phyloP scores from a whole-genome alignment of 2,888 invertebrate genomes.

The Melieria omissa region DNA sequence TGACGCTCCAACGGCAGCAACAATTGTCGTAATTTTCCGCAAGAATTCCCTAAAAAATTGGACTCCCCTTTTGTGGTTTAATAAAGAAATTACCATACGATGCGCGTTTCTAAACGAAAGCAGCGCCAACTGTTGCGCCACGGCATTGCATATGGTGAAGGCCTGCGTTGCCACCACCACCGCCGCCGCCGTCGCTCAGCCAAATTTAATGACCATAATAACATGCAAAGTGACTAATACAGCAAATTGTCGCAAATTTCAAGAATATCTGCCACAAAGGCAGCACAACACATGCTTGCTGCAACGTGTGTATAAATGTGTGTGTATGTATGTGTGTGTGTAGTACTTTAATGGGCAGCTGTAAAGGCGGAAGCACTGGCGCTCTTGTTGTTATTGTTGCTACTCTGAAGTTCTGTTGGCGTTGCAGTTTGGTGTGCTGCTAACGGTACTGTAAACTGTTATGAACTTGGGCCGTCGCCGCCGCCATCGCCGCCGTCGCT shows the following conservation, averaged over 20 bases:
- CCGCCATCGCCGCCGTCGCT: neutral
- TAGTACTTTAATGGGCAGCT: neutral
- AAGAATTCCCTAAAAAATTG: slow-evolving; percentile 24
- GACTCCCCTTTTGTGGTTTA: slow-evolving; percentile 14
- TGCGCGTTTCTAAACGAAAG: slow-evolving; percentile 10
- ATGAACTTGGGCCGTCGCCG: slow-evolving; percentile 25
- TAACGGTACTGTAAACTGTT: slow-evolving; percentile 28
- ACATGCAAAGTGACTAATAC: slow-evolving; percentile 26
- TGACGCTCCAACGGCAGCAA: too few relatives aligned
- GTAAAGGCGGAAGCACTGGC: neutral
- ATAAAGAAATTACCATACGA: slow-evolving; percentile 26
- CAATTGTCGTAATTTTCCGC: slow-evolving; percentile 15
- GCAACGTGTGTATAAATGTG: neutral
- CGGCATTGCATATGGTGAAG: neutral
- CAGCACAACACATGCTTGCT: neutral
- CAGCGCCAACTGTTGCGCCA: neutral
- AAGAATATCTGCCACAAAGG: neutral
- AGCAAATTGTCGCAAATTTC: slow-evolving; percentile 28
- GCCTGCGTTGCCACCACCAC: too few relatives aligned
- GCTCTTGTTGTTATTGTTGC: neutral
- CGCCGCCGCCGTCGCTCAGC: neutral
- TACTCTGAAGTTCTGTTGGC: too few relatives aligned
- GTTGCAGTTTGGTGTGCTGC: neutral
- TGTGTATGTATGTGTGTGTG: neutral
- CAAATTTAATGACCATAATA: slow-evolving; percentile 21